Percentiles rank a stretch among this genome's conserved stretches.
Conservation (phyloP, 2,888 invertebrate species). For the Clunio marinus region DNA sequence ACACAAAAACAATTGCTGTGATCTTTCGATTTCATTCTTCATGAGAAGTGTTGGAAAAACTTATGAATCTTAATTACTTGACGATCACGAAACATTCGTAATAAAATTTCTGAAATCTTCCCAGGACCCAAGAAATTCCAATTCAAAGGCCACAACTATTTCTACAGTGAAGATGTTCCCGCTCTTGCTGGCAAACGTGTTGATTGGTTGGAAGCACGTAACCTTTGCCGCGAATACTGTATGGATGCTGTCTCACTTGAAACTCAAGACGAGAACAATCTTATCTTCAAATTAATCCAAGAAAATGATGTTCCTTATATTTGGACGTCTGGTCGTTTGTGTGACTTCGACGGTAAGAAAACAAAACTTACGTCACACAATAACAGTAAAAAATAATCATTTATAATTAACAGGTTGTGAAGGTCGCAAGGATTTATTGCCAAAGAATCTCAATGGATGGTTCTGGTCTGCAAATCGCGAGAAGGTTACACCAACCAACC, state of each 20-base stretch:
- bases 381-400: too few species aligned
- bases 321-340: constrained; percentile 88
- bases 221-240: constrained; percentile 86
- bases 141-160: constrained; percentile 82
- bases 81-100: too few species aligned
- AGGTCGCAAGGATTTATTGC: constrained; percentile 77
- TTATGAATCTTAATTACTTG: too few species aligned
- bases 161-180: constrained; percentile 78
- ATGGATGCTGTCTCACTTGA: constrained; percentile 90
- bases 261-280: constrained; percentile 84
- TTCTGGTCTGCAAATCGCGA: constrained; percentile 90
- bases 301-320: constrained; percentile 88
- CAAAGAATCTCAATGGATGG: constrained; percentile 82
- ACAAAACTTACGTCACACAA: too few species aligned
- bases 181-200: constrained; percentile 73
- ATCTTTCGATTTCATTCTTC: background rate
- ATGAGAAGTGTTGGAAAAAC: too few species aligned
- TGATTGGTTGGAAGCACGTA: constrained; percentile 87
- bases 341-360: too few species aligned
- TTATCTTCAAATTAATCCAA: constrained; percentile 81
- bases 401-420: constrained; percentile 63
- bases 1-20: background rate
- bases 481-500: constrained; percentile 78
- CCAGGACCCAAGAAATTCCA: constrained; percentile 87
- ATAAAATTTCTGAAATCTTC: constrained; percentile 44